phyloP scores from a whole-genome alignment of 1,140 invertebrate species.

The Andrena cerasifolii region DNA sequence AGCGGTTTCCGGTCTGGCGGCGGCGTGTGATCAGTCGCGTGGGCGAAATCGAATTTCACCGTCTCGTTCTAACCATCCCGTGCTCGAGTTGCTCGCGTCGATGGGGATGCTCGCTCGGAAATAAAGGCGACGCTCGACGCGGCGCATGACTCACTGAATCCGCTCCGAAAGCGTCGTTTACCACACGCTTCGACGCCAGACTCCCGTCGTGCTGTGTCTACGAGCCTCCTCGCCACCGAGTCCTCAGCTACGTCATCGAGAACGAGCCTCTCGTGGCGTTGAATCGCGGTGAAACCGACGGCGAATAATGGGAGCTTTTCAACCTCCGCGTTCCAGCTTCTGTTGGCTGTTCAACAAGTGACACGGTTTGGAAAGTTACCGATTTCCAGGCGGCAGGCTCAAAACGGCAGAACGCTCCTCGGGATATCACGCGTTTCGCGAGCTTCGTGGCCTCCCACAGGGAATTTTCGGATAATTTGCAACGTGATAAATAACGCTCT shows the following conservation, averaged over 20 bases:
- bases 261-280: too few species aligned
- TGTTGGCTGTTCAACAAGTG: too few species aligned
- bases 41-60: constrained; percentile 24
- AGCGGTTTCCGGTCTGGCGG: constrained; percentile 29
- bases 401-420: too few species aligned
- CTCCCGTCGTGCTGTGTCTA: constrained; percentile 25
- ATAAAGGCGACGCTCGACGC: constrained; percentile 34
- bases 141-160: constrained; percentile 30
- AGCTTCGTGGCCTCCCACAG: too few species aligned
- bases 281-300: too few species aligned
- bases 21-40: constrained; percentile 3
- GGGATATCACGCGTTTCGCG: too few species aligned
- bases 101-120: constrained; percentile 23
- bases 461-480: too few species aligned
- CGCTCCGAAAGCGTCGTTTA: constrained; percentile 6
- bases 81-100: constrained; percentile 13
- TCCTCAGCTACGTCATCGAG: not conserved
- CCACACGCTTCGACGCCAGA: constrained; percentile 26
- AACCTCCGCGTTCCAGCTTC: too few species aligned
- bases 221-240: not conserved
- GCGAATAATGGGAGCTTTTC: too few species aligned
- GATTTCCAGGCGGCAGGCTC: too few species aligned
- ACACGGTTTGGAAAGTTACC: too few species aligned
- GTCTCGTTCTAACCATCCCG: constrained; percentile 29
- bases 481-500: too few species aligned